phyloP scores from a whole-genome alignment of 2,888 invertebrate genomes.

The Pinctada fucata region DNA sequence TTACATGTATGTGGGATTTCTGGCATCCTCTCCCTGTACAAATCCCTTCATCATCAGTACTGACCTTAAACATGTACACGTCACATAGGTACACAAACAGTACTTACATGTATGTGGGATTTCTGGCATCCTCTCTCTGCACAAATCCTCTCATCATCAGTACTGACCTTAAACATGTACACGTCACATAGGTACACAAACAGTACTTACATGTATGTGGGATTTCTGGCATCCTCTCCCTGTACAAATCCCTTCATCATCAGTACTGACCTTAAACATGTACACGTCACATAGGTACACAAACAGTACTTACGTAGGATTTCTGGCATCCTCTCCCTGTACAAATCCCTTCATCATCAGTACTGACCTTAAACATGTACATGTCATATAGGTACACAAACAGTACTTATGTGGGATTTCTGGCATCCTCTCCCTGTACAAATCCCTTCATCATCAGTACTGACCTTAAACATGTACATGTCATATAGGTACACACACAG shows the following conservation, averaged over 20 bases:
- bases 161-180: too few species aligned
- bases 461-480: too few species aligned
- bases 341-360: slow-evolving; percentile 53
- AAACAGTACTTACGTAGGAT: slow-evolving; percentile 57
- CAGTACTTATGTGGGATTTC: slow-evolving; percentile 55
- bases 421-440: slow-evolving; percentile 55
- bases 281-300: too few species aligned
- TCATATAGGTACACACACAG: too few species aligned
- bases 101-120: slow-evolving; percentile 54
- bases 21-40: slow-evolving; percentile 55
- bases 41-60: slow-evolving; percentile 52
- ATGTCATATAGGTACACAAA: too few species aligned
- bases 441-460: slow-evolving; percentile 52
- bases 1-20: slow-evolving; percentile 52
- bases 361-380: too few species aligned
- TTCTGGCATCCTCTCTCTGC: slow-evolving; percentile 53
- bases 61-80: too few species aligned
- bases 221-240: slow-evolving; percentile 52
- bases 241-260: slow-evolving; percentile 54
- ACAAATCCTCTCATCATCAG: slow-evolving; percentile 52
- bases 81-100: too few species aligned
- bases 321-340: slow-evolving; percentile 53
- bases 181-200: too few species aligned
- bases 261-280: too few species aligned
- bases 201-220: slow-evolving; percentile 55